Conservation (phyloP, 2,797 vertebrate genomes). For the Avahi laniger region DNA sequence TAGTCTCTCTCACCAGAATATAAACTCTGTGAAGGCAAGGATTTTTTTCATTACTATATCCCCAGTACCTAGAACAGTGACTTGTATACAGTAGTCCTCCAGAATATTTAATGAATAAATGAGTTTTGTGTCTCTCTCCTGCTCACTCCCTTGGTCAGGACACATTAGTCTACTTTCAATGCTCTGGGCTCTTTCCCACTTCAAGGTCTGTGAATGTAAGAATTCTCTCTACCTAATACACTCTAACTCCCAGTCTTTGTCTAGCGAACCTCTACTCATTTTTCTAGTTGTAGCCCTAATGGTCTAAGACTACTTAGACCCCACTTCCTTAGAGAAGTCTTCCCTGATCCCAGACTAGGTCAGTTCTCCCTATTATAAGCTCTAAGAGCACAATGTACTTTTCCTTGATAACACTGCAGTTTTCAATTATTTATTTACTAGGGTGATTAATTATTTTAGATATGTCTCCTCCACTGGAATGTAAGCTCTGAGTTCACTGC, state of each 20-base stretch:
- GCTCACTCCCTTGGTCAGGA: neutral
- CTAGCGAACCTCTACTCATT: neutral
- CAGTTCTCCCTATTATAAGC: slow-evolving; percentile 1
- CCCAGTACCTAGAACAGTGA: neutral
- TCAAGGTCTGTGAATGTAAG: neutral
- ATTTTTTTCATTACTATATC: neutral
- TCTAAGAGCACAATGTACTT: neutral
- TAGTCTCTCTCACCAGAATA: neutral
- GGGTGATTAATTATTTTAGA: slow-evolving; percentile 41
- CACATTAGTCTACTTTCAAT: neutral
- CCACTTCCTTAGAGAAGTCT: neutral
- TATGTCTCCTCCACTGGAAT: neutral
- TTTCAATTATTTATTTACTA: slow-evolving; percentile 46
- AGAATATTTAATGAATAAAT: neutral
- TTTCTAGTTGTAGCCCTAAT: neutral
- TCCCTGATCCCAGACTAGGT: neutral
- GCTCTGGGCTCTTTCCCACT: neutral
- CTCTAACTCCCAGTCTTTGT: neutral
- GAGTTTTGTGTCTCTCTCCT: neutral
- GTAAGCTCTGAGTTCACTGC: neutral
- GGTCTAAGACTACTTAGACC: neutral
- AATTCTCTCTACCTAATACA: neutral
- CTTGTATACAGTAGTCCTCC: neutral
- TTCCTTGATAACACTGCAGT: neutral
- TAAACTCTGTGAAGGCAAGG: neutral